Evolutionary conservation across 2,113 vertebrate genomes (phyloP).

Genomic region (Synodontis membranacea): DNA sequence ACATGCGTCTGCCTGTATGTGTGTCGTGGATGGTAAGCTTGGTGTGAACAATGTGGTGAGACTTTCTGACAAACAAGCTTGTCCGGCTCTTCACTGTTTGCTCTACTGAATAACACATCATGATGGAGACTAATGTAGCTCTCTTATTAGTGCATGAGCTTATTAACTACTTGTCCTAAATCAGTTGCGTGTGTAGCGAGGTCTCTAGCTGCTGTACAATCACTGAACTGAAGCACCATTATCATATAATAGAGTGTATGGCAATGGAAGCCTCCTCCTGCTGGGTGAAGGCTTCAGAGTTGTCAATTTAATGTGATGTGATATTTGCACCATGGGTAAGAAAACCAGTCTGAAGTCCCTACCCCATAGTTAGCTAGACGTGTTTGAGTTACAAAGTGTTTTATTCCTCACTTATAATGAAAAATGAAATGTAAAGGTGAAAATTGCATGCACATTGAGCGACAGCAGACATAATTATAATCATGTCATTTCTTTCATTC

Average conservation of each 20-base stretch:
- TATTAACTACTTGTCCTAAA: neutral
- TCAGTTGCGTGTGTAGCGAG: neutral
- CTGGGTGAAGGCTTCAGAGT: too few species aligned
- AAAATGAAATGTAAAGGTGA: neutral
- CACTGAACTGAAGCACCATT: neutral
- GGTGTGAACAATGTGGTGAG: neutral
- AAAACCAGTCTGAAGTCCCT: neutral
- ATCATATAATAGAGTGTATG: neutral
- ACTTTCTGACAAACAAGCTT: neutral
- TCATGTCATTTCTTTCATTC: neutral
- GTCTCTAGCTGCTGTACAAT: neutral
- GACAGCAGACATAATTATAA: neutral
- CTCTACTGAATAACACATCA: neutral
- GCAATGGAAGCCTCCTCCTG: neutral
- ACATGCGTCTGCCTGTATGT: slow-evolving; percentile 10
- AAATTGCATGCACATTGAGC: neutral
- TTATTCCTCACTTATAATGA: neutral
- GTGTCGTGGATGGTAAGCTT: neutral
- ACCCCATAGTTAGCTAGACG: neutral
- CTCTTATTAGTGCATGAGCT: neutral
- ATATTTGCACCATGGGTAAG: neutral
- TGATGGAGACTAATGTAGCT: neutral
- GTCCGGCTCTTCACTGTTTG: neutral
- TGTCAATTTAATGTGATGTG: too few species aligned
- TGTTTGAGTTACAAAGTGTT: neutral